Evolutionary conservation across 2,113 vertebrate genomes (phyloP), one percentile per base, ranked within the genome.

Genomic region (Ammodytes marinus): DNA sequence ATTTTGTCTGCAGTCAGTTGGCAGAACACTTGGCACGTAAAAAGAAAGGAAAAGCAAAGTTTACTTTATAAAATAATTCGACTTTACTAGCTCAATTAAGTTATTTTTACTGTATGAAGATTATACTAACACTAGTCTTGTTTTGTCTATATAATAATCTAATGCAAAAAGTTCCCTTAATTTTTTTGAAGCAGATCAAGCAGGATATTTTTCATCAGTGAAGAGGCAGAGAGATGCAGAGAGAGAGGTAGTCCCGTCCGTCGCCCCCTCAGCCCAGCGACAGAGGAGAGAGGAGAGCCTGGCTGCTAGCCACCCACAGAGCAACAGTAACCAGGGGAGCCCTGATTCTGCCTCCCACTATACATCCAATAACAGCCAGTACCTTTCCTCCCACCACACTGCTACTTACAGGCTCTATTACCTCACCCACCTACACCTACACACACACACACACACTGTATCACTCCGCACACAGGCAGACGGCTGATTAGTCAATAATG

Each of bases 251-350:
- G 91, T 88, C 91, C 89, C 86, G 65, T 83, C 86, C 81, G 39
- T 91, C 85, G 89, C 92, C 92, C 92, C 90, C 91, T 93, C 89
- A 91, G 86, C 90, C 84, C 87, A 86, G 83, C 45, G 76, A 92
- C 88, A 79, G 71, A 80, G 66, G 68, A 66, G 77, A 80, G 85
- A 91, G 89, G 91, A 91, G 90, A 92, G 87, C 89, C 91, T 81
- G 85, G 85, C 59, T 89, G 86, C 91, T 77, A 75, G 78, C 90
- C 91, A 91, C 92, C 92, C 92, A 93, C 90, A 88, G 91, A 90
- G 91, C 80, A 92, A 91, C 91, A 86, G 93, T 94, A 92, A 89
- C 93, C 89, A 94, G 92, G 93, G 92, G 93, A 94, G 93, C 90
- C 93, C 91, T 92, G 76, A 72, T 91, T 82, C 84, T 86, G 85